These are phyloP conservation scores for Dryomyza anilis DNA, from an alignment of 2,888 invertebrate species.

Conservation along the genomic window DNA sequence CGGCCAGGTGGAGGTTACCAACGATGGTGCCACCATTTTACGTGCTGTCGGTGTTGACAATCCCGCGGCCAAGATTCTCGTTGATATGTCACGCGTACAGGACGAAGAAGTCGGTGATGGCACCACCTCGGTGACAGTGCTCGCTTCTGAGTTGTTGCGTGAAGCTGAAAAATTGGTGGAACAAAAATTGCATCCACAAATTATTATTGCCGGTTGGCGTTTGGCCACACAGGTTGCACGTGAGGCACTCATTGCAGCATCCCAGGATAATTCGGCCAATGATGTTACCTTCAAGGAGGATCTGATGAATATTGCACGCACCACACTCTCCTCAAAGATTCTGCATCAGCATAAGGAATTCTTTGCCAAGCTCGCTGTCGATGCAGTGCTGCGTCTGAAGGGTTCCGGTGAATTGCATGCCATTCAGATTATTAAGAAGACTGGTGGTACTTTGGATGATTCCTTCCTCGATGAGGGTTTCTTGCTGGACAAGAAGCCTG, in stretches of 20 bases:
- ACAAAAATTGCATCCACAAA: constrained; percentile 97
- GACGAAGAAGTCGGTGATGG: constrained; percentile 99
- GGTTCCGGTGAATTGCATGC: constrained; percentile 94
- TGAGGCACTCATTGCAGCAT: constrained; percentile 77
- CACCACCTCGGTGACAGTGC: constrained; percentile 96
- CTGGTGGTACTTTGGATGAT: constrained; percentile 90
- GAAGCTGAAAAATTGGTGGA: constrained; percentile 94
- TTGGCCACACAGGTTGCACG: constrained; percentile 84
- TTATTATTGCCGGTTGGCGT: constrained; percentile 95
- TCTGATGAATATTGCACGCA: constrained; percentile 94
- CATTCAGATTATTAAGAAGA: constrained; percentile 97
- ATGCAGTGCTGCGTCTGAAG: constrained; percentile 92
- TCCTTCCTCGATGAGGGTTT: constrained; percentile 97
- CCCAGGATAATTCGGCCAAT: constrained; percentile 83
- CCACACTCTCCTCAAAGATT: constrained; percentile 97
- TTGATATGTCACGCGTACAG: constrained; percentile 98
- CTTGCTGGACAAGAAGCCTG: constrained; percentile 94
- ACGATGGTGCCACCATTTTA: constrained; percentile 98
- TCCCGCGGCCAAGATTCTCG: constrained; percentile 97
- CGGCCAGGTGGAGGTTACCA: constrained; percentile 92
- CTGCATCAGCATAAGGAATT: constrained; percentile 95
- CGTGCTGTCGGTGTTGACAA: constrained; percentile 97
- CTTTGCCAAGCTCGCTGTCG: constrained; percentile 93
- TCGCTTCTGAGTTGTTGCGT: constrained; percentile 89
- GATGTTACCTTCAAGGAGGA: constrained; percentile 81